phyloP scores from a whole-genome alignment of 2,888 invertebrate genomes.

The Dicyrtoma fusca region DNA sequence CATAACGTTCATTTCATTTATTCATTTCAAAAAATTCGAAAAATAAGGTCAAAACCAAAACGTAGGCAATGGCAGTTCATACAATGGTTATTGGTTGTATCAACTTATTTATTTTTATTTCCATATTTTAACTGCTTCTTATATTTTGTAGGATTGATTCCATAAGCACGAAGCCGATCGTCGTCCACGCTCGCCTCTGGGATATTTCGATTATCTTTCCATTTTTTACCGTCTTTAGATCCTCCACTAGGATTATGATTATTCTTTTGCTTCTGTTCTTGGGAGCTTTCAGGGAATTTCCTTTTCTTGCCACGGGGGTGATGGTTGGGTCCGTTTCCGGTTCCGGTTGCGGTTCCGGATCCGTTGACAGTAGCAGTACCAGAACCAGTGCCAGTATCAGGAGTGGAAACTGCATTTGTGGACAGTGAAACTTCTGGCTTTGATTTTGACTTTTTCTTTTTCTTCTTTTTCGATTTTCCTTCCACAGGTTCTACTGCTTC shows the following conservation, averaged over 20 bases:
- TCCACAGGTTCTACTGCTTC: constrained; percentile 33
- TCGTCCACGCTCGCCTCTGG: constrained; percentile 64
- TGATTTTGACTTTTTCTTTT: constrained; percentile 56
- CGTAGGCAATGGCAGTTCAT: too few species aligned
- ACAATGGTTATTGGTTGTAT: too few species aligned
- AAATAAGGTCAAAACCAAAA: too few species aligned
- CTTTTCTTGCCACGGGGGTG: constrained; percentile 36
- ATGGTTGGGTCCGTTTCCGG: constrained; percentile 20
- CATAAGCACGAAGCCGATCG: constrained; percentile 85
- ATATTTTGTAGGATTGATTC: constrained; percentile 87
- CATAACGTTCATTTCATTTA: too few species aligned
- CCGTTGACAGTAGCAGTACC: too few species aligned
- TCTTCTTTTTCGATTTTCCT: constrained; percentile 57
- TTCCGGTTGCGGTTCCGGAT: constrained; percentile 11
- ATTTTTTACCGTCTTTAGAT: not conserved
- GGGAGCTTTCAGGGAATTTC: constrained; percentile 36
- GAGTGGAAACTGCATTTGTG: too few species aligned
- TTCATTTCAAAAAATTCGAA: too few species aligned
- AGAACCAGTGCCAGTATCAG: too few species aligned
- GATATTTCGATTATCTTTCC: constrained; percentile 11
- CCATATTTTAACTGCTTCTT: constrained; percentile 72
- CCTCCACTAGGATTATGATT: not conserved
- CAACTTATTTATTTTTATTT: constrained; percentile 3
- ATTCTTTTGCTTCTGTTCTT: not conserved
- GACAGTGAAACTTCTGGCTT: not conserved